Evolutionary conservation across 2,888 invertebrate genomes (phyloP), one percentile per base, ranked within the genome.

Genomic region (Cephus nigrinus): DNA sequence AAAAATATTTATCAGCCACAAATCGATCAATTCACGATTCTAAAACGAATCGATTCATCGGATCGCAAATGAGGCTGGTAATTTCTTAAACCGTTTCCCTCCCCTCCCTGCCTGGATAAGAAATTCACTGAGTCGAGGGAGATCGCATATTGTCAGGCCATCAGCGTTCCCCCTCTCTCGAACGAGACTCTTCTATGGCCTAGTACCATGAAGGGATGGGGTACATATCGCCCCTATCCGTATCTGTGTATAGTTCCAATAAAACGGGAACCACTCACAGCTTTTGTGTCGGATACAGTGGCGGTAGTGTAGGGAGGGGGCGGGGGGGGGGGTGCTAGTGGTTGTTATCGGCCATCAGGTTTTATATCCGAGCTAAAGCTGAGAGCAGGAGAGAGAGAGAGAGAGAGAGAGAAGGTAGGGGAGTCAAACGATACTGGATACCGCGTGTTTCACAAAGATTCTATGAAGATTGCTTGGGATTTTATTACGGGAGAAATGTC

Each of bases 321-420:
- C 83, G 86, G 12, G 34, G 32, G 74, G 69, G 12, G 32, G 32
- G 84, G 86, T 82, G 88, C 89, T 89, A 90, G 90, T 90, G 91
- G 91, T 91, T 91, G 91, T 91, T 91, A 91, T 91, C 91, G 91
- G 91, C 91, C 91, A 91, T 91, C 91, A 90, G 90, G 91, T 91
- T 91, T 91, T 91, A 91, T 91, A 89, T 90, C 90, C 88, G 84
- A 84, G 84, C 86, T 83, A n/a, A 69, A 34, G 5, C 69, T 73
- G 55, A 75, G 74, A 75, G n/a, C 71, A 75, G 76, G 81, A 80
- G 79, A 74, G 78, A 78, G 84, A 78, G 83, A 78, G 84, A 78
- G 83, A 78, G 81, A 82, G 82, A 83, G 78, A 82, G 83, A 81
- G 82, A 82, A 75, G 75, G 79, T 55, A 81, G 82, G 82, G 85